Percentiles rank a stretch among this genome's conserved stretches.
Evolutionary conservation across 2,113 vertebrate genomes (phyloP).

Genomic region (Ascaphus truei): DNA sequence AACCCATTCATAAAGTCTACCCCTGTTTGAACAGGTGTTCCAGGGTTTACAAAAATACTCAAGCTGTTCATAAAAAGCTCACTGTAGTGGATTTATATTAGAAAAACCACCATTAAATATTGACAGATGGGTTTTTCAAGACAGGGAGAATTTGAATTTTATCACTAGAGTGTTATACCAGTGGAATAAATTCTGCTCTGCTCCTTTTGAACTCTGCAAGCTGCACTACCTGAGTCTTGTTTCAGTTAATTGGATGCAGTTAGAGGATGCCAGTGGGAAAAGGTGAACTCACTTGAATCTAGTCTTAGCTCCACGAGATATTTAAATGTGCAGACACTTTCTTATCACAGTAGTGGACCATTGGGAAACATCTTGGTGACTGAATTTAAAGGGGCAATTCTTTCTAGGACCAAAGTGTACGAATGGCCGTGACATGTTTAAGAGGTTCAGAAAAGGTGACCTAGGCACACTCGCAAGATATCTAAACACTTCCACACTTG

Average conservation of each 20-base stretch:
- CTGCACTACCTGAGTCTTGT: neutral
- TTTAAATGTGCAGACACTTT: constrained; percentile 5
- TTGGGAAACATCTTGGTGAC: too few relatives aligned
- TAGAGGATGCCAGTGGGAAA: neutral
- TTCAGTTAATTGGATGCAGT: constrained; percentile 16
- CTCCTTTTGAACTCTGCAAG: neutral
- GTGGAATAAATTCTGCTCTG: constrained; percentile 3
- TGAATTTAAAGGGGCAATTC: too few relatives aligned
- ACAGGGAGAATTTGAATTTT: constrained; percentile 6
- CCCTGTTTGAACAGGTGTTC: constrained; percentile 6
- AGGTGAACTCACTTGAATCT: neutral
- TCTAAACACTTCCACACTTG: too few relatives aligned
- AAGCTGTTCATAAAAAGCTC: constrained; percentile 9
- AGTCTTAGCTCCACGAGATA: neutral
- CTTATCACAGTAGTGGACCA: too few relatives aligned
- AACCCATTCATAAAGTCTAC: neutral
- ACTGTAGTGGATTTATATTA: neutral
- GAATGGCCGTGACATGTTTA: too few relatives aligned
- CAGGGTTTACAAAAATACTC: constrained; percentile 13
- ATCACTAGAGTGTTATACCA: neutral
- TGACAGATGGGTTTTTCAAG: neutral
- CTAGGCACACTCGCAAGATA: too few relatives aligned
- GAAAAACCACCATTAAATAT: neutral
- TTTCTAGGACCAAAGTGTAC: too few relatives aligned
- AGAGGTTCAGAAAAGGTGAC: too few relatives aligned